phyloP scores from a whole-genome alignment of 2,797 vertebrate genomes.

The Erethizon dorsatum region DNA sequence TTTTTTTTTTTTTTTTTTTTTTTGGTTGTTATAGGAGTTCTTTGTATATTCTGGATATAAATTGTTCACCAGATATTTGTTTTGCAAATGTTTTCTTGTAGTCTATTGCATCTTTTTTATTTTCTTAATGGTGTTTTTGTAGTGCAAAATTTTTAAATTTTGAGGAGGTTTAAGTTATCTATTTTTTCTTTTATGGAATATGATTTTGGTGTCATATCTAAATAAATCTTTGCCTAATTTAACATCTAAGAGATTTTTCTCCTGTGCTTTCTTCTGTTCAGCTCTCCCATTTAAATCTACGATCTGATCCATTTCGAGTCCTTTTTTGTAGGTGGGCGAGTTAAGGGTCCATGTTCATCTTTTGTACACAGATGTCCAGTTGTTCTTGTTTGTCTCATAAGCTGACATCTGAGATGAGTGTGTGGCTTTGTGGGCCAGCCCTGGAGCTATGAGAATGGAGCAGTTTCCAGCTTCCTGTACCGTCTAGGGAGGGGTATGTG shows the following conservation, averaged over 20 bases:
- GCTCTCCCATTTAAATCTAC: constrained; percentile 23
- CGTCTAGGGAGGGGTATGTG: background rate
- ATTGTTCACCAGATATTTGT: background rate
- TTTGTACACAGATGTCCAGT: background rate
- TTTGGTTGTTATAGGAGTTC: background rate
- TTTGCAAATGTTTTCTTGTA: constrained; percentile 35
- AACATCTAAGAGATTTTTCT: constrained; percentile 39
- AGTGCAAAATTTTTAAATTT: constrained; percentile 48
- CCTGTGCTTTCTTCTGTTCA: background rate
- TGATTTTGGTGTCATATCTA: constrained; percentile 47
- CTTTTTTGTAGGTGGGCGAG: constrained; percentile 27
- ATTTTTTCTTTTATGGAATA: constrained; percentile 49
- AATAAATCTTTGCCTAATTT: background rate
- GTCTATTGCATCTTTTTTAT: constrained; percentile 48
- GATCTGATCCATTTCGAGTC: constrained; percentile 20
- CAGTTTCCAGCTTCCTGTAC: background rate
- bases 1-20: background rate
- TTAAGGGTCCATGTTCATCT: background rate
- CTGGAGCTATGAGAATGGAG: background rate
- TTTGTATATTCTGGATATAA: constrained; percentile 25
- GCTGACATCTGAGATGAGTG: background rate
- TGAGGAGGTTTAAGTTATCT: constrained; percentile 33
- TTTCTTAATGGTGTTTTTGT: constrained; percentile 36
- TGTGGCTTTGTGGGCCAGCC: background rate
- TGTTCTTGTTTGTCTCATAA: constrained; percentile 31